Evolutionary conservation across 30 jellyfish, hydroid and myxozoan species (phyloP).

Genomic region (Rhopilema esculentum): DNA sequence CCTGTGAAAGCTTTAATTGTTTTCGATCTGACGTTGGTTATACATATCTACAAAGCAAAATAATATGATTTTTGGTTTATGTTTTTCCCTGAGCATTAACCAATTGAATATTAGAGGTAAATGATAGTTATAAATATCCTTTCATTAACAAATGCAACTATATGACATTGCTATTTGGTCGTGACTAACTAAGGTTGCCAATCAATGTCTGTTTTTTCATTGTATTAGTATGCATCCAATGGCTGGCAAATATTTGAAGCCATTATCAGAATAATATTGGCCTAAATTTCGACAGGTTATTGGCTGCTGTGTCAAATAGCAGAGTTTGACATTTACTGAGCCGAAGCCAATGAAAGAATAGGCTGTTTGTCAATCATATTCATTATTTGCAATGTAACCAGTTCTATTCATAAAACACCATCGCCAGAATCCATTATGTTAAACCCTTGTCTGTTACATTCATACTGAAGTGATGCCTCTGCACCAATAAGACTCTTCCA

Average conservation of each 20-base stretch:
- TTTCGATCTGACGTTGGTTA: no score
- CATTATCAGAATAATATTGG: constrained; percentile 2
- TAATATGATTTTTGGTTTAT: no score
- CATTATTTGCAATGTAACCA: constrained; percentile 23
- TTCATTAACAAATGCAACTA: not conserved
- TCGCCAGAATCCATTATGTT: not conserved
- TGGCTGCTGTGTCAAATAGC: not conserved
- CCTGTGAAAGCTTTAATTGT: no score
- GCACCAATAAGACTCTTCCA: constrained; percentile 40
- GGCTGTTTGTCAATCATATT: constrained; percentile 1
- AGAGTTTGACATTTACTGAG: not conserved
- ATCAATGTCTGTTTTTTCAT: not conserved
- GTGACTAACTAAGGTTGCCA: not conserved
- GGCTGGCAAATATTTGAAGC: constrained; percentile 5
- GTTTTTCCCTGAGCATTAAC: no score
- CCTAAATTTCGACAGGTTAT: constrained; percentile 9
- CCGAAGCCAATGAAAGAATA: constrained; percentile 42
- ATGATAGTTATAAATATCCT: no score
- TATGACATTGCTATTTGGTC: not conserved
- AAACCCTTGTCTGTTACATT: constrained; percentile 31
- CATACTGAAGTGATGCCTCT: constrained; percentile 24
- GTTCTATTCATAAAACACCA: not conserved
- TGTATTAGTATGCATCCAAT: constrained; percentile 9
- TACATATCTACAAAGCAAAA: no score
- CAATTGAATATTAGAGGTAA: no score